These are phyloP conservation scores for Drosophila elegans DNA, from an alignment of 1,140 invertebrate species.

Conservation along the genomic window DNA sequence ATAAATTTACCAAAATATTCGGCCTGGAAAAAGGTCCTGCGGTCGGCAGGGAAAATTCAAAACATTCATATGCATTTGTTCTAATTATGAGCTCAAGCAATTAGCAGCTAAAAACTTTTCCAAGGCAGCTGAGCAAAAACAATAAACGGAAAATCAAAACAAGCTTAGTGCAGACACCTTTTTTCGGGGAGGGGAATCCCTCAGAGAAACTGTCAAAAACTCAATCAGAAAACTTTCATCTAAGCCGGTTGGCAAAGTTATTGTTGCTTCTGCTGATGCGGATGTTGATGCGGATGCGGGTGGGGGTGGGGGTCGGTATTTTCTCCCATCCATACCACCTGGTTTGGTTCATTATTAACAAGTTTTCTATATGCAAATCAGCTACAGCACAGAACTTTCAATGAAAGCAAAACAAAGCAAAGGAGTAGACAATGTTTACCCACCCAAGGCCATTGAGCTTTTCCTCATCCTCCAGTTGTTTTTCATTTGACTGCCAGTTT, in stretches of 20 bases:
- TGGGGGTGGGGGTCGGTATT: not conserved
- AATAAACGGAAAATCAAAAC: conserved; percentile 64
- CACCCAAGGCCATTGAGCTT: conserved; percentile 27
- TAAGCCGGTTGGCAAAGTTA: conserved; percentile 65
- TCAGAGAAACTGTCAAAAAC: conserved; percentile 57
- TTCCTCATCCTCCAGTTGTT: conserved; percentile 9
- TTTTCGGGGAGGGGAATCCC: conserved; percentile 12
- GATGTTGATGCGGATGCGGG: not conserved
- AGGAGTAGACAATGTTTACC: conserved; percentile 51
- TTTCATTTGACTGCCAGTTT: conserved; percentile 35
- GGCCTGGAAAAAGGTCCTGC: conserved; percentile 22
- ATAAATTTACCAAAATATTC: conserved; percentile 49
- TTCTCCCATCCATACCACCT: conserved; percentile 23
- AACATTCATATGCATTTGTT: conserved; percentile 45
- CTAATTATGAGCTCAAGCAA: conserved; percentile 72
- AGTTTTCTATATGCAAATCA: conserved; percentile 76
- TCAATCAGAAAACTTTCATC: conserved; percentile 73
- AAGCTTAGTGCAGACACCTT: conserved; percentile 63
- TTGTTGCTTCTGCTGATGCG: conserved; percentile 31
- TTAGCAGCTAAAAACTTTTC: conserved; percentile 56
- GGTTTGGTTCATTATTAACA: conserved; percentile 65
- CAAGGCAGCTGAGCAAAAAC: conserved; percentile 42
- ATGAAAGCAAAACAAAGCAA: conserved; percentile 43
- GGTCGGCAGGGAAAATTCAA: conserved; percentile 20
- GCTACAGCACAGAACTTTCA: conserved; percentile 43